phyloP scores from a whole-genome alignment of 2,113 vertebrate genomes.

The Serinus canaria region DNA sequence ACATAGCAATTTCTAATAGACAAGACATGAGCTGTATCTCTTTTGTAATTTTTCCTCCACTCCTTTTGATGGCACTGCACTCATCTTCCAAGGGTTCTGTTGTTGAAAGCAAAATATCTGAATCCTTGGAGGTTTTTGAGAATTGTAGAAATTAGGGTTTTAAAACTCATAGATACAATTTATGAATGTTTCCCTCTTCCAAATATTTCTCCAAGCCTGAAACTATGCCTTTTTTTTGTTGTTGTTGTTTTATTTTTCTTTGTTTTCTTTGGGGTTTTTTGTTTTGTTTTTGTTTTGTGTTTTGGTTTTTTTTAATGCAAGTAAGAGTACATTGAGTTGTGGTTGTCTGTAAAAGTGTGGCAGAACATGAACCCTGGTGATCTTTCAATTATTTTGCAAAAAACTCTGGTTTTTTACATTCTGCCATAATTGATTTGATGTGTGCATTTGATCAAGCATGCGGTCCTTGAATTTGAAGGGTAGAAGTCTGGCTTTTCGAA shows the following conservation, averaged over 20 bases:
- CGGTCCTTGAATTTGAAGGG: neutral
- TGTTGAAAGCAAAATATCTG: neutral
- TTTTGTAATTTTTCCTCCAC: neutral
- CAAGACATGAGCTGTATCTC: fast-evolving
- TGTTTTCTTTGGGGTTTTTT: too few species aligned
- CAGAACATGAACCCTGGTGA: neutral
- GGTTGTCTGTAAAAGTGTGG: neutral
- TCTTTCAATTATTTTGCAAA: neutral
- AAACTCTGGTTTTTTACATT: neutral
- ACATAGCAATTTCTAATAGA: neutral
- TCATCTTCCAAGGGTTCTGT: neutral
- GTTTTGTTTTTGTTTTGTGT: too few species aligned
- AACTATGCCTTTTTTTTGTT: fast-evolving
- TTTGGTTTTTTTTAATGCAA: neutral
- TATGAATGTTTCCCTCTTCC: neutral
- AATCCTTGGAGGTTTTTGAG: neutral
- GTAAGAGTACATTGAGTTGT: neutral
- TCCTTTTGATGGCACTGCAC: neutral
- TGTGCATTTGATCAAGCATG: neutral
- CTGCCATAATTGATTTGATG: neutral
- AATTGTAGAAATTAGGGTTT: neutral
- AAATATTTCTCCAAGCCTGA: neutral
- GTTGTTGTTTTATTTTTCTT: too few species aligned
- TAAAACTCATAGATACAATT: neutral
- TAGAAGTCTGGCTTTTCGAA: neutral